phyloP scores from a whole-genome alignment of 2,113 vertebrate species.

The Pseudorasbora parva region DNA sequence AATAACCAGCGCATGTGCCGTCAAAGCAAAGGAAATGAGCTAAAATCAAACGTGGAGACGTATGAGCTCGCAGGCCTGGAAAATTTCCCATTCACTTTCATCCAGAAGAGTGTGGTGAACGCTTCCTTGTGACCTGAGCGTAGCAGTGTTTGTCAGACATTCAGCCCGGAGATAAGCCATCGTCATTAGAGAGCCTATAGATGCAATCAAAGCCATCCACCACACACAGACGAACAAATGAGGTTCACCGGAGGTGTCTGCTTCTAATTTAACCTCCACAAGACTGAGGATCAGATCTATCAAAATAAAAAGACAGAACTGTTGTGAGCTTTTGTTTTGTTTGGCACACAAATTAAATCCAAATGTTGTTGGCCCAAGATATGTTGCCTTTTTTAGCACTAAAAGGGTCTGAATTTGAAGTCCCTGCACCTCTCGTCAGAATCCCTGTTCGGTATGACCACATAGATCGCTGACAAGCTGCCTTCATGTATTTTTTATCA shows the following conservation, averaged over 20 bases:
- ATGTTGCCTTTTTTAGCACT: not conserved
- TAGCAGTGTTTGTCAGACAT: slow-evolving; percentile 16
- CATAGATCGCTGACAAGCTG: slow-evolving; percentile 7
- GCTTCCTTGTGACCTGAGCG: slow-evolving; percentile 37
- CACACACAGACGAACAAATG: not conserved
- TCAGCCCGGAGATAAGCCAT: slow-evolving; percentile 22
- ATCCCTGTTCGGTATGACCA: not conserved
- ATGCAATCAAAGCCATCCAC: slow-evolving; percentile 29
- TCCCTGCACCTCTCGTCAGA: slow-evolving; percentile 15
- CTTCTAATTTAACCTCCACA: slow-evolving; percentile 14
- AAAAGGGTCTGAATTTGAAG: not conserved
- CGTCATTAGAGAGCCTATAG: slow-evolving; percentile 3
- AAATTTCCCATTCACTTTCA: slow-evolving; percentile 46
- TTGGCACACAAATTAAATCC: slow-evolving; percentile 37
- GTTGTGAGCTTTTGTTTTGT: slow-evolving; percentile 29
- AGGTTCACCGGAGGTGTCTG: slow-evolving; percentile 12
- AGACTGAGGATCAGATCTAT: not conserved
- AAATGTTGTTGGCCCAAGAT: slow-evolving; percentile 40
- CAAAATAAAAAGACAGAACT: not conserved
- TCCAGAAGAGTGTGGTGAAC: slow-evolving; percentile 36
- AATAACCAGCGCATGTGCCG: not conserved
- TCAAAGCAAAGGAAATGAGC: slow-evolving; percentile 35
- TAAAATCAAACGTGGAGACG: slow-evolving; percentile 45
- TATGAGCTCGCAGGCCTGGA: slow-evolving; percentile 23
- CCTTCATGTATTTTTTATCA: slow-evolving; percentile 32